Evolutionary conservation across 2,888 invertebrate genomes (phyloP).

Genomic region (Hemistola chrysoprasaria): DNA sequence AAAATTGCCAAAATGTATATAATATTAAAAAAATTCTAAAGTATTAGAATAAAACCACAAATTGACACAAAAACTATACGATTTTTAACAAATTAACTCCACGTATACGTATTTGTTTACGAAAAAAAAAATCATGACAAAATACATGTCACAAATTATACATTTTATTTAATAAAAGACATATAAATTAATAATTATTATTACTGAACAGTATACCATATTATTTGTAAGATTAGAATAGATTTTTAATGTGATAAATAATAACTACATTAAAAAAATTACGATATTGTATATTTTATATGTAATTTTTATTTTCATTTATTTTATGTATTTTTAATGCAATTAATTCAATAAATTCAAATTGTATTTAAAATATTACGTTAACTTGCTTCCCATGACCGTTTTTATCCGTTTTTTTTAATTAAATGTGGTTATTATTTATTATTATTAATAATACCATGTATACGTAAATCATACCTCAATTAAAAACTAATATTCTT

Average conservation of each 20-base stretch:
- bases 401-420: too few relatives aligned
- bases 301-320: slow-evolving; percentile 9
- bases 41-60: too few relatives aligned
- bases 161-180: slow-evolving; percentile 44
- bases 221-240: slow-evolving; percentile 35
- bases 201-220: slow-evolving; percentile 57
- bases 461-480: slow-evolving; percentile 86
- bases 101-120: slow-evolving; percentile 40
- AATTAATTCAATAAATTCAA: too few relatives aligned
- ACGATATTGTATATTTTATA: slow-evolving; percentile 8
- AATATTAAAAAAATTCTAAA: too few relatives aligned
- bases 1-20: too few relatives aligned
- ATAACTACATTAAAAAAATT: slow-evolving; percentile 20
- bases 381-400: too few relatives aligned
- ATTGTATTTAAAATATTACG: too few relatives aligned
- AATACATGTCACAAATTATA: slow-evolving; percentile 37
- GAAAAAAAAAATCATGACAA: slow-evolving; percentile 39
- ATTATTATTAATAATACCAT: slow-evolving; percentile 51
- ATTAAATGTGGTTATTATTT: slow-evolving; percentile 20
- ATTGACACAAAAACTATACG: too few relatives aligned
- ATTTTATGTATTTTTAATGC: slow-evolving; percentile 1
- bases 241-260: slow-evolving; percentile 19
- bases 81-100: too few relatives aligned
- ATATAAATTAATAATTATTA: slow-evolving; percentile 20
- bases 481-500: slow-evolving; percentile 59